A percentile compares a stretch with the other conserved stretches of the same genome.
These are phyloP conservation scores for Nerophis lumbriciformis DNA, from an alignment of 2,113 vertebrate genomes.

Conservation along the genomic window DNA sequence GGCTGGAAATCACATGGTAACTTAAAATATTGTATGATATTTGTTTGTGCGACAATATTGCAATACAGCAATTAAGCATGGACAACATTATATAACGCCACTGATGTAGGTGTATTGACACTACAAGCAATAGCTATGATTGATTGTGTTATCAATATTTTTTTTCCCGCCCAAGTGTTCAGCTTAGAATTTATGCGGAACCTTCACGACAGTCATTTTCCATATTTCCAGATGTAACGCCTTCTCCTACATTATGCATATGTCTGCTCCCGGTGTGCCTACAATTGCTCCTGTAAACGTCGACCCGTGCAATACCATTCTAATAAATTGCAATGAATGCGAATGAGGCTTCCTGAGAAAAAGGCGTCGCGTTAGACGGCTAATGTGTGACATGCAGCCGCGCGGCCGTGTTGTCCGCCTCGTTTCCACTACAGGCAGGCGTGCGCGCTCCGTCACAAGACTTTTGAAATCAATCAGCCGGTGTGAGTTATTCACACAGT, in stretches of 20 bases:
- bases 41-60: too few relatives aligned
- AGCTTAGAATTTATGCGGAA: constrained; percentile 20
- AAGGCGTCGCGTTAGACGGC: constrained; percentile 19
- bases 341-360: constrained; percentile 46
- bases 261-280: constrained; percentile 36
- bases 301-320: constrained; percentile 34
- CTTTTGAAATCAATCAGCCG: constrained; percentile 73
- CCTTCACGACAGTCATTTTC: constrained; percentile 19
- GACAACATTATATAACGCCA: too few relatives aligned
- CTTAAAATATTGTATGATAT: too few relatives aligned
- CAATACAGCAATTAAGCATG: too few relatives aligned
- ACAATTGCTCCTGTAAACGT: constrained; percentile 52
- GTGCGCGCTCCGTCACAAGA: constrained; percentile 56
- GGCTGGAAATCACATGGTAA: too few relatives aligned
- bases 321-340: constrained; percentile 49
- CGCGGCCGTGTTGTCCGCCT: constrained; percentile 49
- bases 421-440: constrained; percentile 19
- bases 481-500: constrained; percentile 64
- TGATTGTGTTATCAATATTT: neutral
- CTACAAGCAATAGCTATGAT: too few relatives aligned
- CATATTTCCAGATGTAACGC: constrained; percentile 43
- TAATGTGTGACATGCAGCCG: constrained; percentile 49
- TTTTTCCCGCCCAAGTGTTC: constrained; percentile 1
- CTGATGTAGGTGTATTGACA: too few relatives aligned
- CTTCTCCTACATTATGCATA: constrained; percentile 52